A percentile compares a stretch with the other conserved stretches of the same genome.
Conservation (phyloP, 2,888 invertebrate species). For the Drosophila kuntzei region DNA sequence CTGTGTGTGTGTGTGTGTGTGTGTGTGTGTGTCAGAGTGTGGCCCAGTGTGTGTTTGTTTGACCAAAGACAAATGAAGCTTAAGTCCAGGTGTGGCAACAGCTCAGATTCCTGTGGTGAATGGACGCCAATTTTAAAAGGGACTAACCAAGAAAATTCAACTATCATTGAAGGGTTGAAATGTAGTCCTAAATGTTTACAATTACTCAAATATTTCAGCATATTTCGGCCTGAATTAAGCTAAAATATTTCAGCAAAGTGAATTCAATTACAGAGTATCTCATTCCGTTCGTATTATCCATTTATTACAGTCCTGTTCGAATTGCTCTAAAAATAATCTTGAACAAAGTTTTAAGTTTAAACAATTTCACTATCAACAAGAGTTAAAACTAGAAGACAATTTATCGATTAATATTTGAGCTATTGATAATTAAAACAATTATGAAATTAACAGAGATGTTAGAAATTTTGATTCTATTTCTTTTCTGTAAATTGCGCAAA, state of each 20-base stretch:
- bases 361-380: too few species aligned
- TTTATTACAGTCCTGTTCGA: too few species aligned
- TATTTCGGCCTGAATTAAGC: neutral
- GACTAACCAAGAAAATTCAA: neutral
- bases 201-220: neutral
- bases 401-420: too few species aligned
- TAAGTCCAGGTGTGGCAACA: constrained; percentile 25
- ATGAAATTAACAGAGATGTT: too few species aligned
- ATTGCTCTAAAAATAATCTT: too few species aligned
- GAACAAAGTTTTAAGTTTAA: too few species aligned
- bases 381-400: too few species aligned
- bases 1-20: constrained; percentile 3
- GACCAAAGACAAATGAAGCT: constrained; percentile 50
- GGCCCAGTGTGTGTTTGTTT: constrained; percentile 37
- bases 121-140: constrained; percentile 19
- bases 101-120: constrained; percentile 11
- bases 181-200: neutral
- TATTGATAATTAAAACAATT: too few species aligned
- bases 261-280: too few species aligned
- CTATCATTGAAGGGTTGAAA: neutral
- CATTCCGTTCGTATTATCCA: too few species aligned
- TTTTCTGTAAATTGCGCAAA: too few species aligned
- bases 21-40: constrained; percentile 4
- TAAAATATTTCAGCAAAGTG: neutral
- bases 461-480: too few species aligned